These are phyloP conservation scores for Conus ventricosus DNA, from an alignment of 1,140 invertebrate genomes.

Conservation along the genomic window DNA sequence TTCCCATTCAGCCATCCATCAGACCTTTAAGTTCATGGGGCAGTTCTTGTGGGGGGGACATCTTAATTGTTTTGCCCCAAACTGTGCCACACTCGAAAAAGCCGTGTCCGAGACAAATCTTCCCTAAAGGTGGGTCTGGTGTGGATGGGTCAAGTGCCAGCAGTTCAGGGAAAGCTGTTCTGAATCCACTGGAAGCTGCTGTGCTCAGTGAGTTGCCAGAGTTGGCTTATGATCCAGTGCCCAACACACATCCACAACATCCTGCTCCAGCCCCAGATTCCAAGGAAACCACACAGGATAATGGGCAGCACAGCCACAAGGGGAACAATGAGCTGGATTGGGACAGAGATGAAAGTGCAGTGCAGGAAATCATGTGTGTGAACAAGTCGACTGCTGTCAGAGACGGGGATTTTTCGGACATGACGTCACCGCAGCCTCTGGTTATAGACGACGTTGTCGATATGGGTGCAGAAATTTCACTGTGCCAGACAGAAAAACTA, in stretches of 20 bases:
- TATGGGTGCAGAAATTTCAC: background rate
- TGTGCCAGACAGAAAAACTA: background rate
- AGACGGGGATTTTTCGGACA: background rate
- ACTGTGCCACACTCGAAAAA: too few relatives aligned
- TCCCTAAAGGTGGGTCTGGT: background rate
- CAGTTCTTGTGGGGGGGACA: too few relatives aligned
- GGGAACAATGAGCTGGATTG: too few relatives aligned
- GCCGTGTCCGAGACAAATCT: background rate
- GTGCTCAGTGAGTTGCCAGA: background rate
- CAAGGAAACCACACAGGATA: background rate
- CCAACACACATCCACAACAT: too few relatives aligned
- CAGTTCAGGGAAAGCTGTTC: background rate
- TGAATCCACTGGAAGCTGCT: background rate
- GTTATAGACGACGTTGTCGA: background rate
- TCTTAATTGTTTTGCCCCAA: too few relatives aligned
- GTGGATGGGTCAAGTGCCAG: background rate
- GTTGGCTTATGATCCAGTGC: background rate
- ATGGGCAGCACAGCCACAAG: background rate
- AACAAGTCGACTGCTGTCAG: background rate
- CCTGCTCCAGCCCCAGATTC: background rate
- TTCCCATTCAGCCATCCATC: too few relatives aligned
- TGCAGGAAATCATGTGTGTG: background rate
- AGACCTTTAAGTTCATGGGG: too few relatives aligned
- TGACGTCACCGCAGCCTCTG: background rate
- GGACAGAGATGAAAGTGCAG: background rate